Evolutionary conservation across 2,113 vertebrate species (phyloP), one percentile per base, ranked within the genome.

Genomic region (Nipponia nippon): DNA sequence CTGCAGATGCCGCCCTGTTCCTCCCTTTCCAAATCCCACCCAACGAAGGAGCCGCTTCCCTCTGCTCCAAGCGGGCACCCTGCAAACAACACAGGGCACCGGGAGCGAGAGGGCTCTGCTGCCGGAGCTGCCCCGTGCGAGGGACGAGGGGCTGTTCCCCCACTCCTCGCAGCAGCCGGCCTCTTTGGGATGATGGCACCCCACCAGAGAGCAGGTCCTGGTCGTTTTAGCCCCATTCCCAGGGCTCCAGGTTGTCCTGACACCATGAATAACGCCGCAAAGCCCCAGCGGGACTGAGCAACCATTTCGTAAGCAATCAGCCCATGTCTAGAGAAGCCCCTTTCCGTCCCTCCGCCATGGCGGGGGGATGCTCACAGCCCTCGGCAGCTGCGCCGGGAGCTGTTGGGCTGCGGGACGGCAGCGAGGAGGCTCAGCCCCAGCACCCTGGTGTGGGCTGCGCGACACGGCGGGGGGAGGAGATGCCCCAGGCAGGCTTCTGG

Each of bases 361-460:
- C 2, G 5, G 70, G 15, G 52, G 65, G 59, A 69, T 36, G 46
- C 17, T 49, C 18, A 23, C 59, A 69, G 87, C 17, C 47, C 29
- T 16, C 9, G 4, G 58, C 56, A 40, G 73, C 47, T 38, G 42
- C 0, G 0, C 36, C 1, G 1, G 49, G 55, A 36, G 49, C 52
- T 71, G 56, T 46, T 42, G 72, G 59, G 42, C 36, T 30, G 34
- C 1, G 12, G 52, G 75, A 19, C 1, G 3, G 29, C 38, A 7
- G 29, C 1, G 34, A 65, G 50, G 50, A 56, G 6, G 13, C 58
- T 59, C 8, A 1, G 58, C 38, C 46, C 38, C 59, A 26, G 73
- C 36, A 62, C 11, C 30, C 42, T 50, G 0, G 2, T 2, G 2
- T 6, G 1, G 3, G 16, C 58, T 56, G 29, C 6, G 16, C 2